A percentile compares a stretch with the other conserved stretches of the same genome.
Conservation (phyloP, 2,888 invertebrate genomes). For the Nemotelus pantherinus region DNA sequence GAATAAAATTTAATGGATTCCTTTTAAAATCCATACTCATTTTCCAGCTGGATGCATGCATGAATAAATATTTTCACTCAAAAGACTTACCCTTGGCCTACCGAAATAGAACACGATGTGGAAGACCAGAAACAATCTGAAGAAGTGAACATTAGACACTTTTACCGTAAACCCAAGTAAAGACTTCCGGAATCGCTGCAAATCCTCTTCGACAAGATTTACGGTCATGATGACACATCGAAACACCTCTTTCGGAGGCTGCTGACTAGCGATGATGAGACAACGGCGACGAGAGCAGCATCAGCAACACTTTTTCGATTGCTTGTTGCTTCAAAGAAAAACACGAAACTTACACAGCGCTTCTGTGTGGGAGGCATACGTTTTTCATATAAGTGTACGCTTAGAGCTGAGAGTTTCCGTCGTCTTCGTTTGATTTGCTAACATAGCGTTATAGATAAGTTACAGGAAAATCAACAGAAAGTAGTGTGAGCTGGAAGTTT, state of each 20-base stretch:
- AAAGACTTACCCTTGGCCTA: too few species aligned
- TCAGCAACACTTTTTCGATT: slow-evolving; percentile 18
- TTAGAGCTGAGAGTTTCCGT: neutral
- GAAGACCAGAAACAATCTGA: too few species aligned
- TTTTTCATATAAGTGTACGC: neutral
- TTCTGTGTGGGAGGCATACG: slow-evolving; percentile 26
- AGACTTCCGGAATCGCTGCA: slow-evolving; percentile 28
- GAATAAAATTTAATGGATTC: too few species aligned
- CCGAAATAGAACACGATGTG: too few species aligned
- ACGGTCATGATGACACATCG: slow-evolving; percentile 20
- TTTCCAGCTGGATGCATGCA: too few species aligned
- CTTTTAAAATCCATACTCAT: too few species aligned
- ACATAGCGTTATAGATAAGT: neutral
- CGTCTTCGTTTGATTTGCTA: slow-evolving; percentile 7
- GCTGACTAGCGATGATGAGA: slow-evolving; percentile 12
- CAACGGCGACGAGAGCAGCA: neutral
- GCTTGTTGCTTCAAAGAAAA: neutral
- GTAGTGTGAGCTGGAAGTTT: neutral
- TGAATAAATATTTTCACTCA: too few species aligned
- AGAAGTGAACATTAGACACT: neutral
- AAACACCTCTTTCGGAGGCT: slow-evolving; percentile 8
- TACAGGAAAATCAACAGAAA: neutral
- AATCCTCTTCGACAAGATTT: slow-evolving; percentile 21
- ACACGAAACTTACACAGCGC: slow-evolving; percentile 11
- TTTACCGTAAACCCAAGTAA: neutral